phyloP scores from a whole-genome alignment of 2,113 vertebrate genomes.

The Psammodynastes pulverulentus region DNA sequence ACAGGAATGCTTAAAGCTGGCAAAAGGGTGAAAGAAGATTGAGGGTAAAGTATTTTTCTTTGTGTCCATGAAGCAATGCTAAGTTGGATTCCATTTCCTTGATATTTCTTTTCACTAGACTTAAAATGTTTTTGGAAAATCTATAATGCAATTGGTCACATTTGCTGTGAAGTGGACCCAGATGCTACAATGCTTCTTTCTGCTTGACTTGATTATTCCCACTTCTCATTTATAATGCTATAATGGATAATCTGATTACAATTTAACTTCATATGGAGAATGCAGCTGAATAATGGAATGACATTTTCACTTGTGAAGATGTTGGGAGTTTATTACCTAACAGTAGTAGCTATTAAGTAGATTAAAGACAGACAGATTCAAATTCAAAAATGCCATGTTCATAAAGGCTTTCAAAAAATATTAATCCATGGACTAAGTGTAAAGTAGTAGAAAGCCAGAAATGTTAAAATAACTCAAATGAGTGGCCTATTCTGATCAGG shows the following conservation, averaged over 20 bases:
- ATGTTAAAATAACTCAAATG: background rate
- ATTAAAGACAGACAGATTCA: background rate
- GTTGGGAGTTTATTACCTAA: constrained; percentile 4
- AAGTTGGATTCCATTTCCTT: background rate
- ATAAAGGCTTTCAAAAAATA: background rate
- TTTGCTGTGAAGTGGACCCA: background rate
- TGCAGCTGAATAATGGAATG: constrained; percentile 11
- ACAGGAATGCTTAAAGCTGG: background rate
- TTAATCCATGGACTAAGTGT: background rate
- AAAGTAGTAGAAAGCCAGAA: background rate
- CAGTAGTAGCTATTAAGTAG: background rate
- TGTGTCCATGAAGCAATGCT: background rate
- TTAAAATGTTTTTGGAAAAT: background rate
- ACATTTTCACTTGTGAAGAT: constrained; percentile 1
- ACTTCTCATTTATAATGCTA: background rate
- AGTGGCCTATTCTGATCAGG: background rate
- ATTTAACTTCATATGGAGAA: constrained; percentile 1
- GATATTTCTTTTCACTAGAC: background rate
- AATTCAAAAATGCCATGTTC: background rate
- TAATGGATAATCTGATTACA: constrained; percentile 4
- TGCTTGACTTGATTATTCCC: constrained; percentile 1
- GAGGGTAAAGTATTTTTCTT: background rate
- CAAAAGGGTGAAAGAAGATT: background rate
- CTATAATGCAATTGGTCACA: background rate
- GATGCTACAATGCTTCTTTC: background rate